phyloP scores from a whole-genome alignment of 2,113 vertebrate genomes.

The Casuarius casuarius region DNA sequence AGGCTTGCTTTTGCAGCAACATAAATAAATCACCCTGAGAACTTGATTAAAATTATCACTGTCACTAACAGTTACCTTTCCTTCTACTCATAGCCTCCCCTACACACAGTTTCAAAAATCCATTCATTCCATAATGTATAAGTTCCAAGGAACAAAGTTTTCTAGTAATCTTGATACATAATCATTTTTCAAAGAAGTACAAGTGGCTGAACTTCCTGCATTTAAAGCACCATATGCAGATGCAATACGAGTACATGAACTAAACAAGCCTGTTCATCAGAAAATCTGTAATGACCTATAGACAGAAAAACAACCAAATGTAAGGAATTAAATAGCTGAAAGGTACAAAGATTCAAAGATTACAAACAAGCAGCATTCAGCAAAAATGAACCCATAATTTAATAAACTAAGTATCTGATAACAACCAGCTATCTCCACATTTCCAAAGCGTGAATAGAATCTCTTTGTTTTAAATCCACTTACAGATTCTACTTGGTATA shows the following conservation, averaged over 20 bases:
- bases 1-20: constrained; percentile 22
- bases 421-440: background rate
- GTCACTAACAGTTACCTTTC: background rate
- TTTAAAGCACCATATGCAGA: background rate
- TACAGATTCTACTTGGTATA: fast-evolving
- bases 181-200: background rate
- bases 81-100: background rate
- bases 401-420: background rate
- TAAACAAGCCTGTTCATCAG: background rate
- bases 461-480: background rate
- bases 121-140: background rate
- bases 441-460: background rate
- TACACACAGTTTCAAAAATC: background rate
- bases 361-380: background rate
- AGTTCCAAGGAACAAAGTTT: background rate
- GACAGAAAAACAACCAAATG: background rate
- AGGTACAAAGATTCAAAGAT: background rate
- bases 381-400: background rate
- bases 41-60: constrained; percentile 37
- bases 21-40: constrained; percentile 47
- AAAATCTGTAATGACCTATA: background rate
- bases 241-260: background rate
- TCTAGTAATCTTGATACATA: background rate
- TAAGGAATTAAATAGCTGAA: background rate
- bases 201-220: background rate